These are phyloP conservation scores for Cosmia pyralina DNA, from an alignment of 2,888 invertebrate genomes.

Conservation along the genomic window DNA sequence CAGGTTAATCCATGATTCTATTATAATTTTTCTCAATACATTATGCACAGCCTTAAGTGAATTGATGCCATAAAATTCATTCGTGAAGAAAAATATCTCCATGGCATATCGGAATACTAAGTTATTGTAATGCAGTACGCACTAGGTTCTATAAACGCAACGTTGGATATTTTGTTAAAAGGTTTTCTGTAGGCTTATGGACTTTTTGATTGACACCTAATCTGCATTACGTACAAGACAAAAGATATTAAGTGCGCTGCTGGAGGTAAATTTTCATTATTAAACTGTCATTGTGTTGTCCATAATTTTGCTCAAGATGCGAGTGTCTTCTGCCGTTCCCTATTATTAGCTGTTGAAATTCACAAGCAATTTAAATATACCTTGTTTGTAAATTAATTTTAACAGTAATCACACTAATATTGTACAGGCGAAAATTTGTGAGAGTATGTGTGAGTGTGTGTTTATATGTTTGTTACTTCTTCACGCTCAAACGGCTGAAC, in stretches of 20 bases:
- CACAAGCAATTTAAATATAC: background rate
- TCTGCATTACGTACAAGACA: background rate
- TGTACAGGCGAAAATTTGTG: too few species aligned
- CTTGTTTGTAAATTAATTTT: background rate
- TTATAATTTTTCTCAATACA: conserved; percentile 30
- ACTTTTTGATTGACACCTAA: background rate
- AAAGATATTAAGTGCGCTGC: background rate
- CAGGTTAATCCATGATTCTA: background rate
- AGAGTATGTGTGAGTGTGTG: too few species aligned
- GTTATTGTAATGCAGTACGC: conserved; percentile 29
- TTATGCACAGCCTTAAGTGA: conserved; percentile 43
- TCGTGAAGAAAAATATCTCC: conserved; percentile 52
- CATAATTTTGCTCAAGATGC: background rate
- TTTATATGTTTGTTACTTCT: too few species aligned
- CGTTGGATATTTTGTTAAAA: background rate
- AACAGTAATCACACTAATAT: background rate
- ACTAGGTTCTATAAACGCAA: conserved; percentile 21
- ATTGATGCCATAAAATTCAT: conserved; percentile 58
- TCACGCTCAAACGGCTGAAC: too few species aligned
- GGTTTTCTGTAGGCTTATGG: background rate
- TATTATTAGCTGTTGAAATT: background rate
- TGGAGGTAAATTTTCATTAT: too few species aligned
- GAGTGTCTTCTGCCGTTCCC: background rate
- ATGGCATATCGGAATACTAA: conserved; percentile 46
- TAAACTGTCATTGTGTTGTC: background rate